Base-by-base conservation (phyloP, 2,113 vertebrate species). In the Archocentrus centrarchus region DNA sequence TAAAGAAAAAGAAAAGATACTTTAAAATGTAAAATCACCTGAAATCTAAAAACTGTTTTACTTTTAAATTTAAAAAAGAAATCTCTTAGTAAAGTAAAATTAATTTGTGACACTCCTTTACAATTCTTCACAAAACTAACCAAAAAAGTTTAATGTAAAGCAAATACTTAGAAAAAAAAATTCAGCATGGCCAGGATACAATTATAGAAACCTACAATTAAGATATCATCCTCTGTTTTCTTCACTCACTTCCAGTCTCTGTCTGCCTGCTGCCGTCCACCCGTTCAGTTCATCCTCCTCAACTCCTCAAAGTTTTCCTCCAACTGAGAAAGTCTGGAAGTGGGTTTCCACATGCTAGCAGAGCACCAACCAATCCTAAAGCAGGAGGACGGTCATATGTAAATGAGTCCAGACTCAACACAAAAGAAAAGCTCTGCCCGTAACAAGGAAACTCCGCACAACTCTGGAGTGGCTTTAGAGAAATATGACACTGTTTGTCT, bases 381-480 rank as follows among this genome's bases (percentile, higher is more conserved):
- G 3, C 13, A 78, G 86, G 83, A 86, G 93, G 88, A 37, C 85
- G 84, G 55, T 6, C 47, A 4, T 37, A 91, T 87, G 88, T 90
- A 93, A 92, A 94, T 92, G 8, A 11, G 2, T 47, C 68, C 41
- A 37, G 60, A 61, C 84, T 76, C 75, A 30, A 80, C 75, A 84
- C 81, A 87, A 79, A 90, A 58, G 55, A 60, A 35, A 83, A 17
- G 15, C 66, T 70, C 53, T 70, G 75, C 82, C 59, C 76, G 84
- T 85, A 87, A 86, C 11, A 57, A 87, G 90, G 92, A 94, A 83
- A 89, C 53, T 32, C 78, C 5, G 58, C 76, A 77, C 75, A 86
- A 64, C 86, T 93, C 66, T 78, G 82, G 57, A 89, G 85, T 70
- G 93, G 88, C 92, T 94, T 94, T 83, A 94, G 66, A 89, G 95